Evolutionary conservation across 1,140 invertebrate genomes (phyloP).

Genomic region (Copidosoma floridanum): DNA sequence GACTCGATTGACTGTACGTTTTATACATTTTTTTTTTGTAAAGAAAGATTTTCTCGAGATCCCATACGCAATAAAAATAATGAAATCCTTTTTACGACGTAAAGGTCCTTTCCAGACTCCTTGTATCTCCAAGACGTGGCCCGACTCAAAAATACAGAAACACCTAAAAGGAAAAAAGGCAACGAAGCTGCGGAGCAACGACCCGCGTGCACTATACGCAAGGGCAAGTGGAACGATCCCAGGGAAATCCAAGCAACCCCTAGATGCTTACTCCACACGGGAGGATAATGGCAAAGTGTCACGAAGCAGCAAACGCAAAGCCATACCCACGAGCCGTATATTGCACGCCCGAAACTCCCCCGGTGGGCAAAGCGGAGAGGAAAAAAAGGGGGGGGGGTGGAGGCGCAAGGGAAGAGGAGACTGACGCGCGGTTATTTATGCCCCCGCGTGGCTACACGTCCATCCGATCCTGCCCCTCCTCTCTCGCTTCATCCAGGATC

Average conservation of each 20-base stretch:
- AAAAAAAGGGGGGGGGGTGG: neutral
- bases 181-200: too few species aligned
- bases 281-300: conserved; percentile 11
- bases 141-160: neutral
- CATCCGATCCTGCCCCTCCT: neutral
- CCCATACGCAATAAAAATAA: too few species aligned
- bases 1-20: conserved; percentile 11
- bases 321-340: neutral
- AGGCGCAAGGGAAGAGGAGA: conserved; percentile 13
- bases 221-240: conserved; percentile 9
- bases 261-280: too few species aligned
- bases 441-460: conserved; percentile 13
- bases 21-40: too few species aligned
- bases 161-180: neutral
- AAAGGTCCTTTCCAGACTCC: too few species aligned
- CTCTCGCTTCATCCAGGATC: neutral
- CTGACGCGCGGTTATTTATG: conserved; percentile 30
- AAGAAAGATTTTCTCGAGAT: too few species aligned
- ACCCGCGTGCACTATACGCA: neutral
- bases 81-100: too few species aligned
- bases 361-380: too few species aligned
- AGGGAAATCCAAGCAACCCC: conserved; percentile 11
- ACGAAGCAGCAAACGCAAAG: neutral
- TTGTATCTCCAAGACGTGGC: too few species aligned
- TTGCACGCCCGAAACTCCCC: neutral